phyloP scores from a whole-genome alignment of 2,888 invertebrate species.

The Ophonus ardosiacus region DNA sequence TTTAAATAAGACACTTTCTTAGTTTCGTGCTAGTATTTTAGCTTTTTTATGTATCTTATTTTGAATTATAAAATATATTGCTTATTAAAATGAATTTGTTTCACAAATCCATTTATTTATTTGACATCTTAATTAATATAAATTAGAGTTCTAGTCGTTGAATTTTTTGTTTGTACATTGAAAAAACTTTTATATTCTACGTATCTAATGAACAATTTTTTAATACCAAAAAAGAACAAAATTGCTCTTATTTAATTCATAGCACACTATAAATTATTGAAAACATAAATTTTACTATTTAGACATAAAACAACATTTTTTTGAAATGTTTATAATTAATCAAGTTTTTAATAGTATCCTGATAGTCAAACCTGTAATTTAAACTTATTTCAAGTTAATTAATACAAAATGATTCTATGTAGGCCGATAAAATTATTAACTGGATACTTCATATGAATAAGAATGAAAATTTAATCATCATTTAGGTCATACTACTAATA shows the following conservation, averaged over 20 bases:
- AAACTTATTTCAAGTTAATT: constrained; percentile 32
- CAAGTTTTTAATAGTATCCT: not conserved
- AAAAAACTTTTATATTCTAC: not conserved
- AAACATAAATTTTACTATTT: not conserved
- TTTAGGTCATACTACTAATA: constrained; percentile 17
- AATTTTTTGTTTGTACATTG: not conserved
- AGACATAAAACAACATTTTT: not conserved
- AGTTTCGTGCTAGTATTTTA: not conserved
- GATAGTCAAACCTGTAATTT: not conserved
- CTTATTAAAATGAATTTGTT: not conserved
- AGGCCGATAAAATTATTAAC: constrained; percentile 10
- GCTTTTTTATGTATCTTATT: not conserved
- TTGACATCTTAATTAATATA: not conserved
- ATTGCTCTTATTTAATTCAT: not conserved
- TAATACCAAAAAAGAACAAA: not conserved
- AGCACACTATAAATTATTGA: not conserved
- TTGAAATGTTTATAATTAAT: constrained; percentile 5
- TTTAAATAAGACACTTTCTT: not conserved
- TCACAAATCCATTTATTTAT: not conserved
- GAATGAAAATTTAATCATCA: constrained; percentile 20
- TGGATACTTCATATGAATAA: constrained; percentile 22
- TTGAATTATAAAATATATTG: not conserved
- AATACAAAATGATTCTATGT: constrained; percentile 24
- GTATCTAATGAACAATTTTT: not conserved
- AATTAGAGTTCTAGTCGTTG: not conserved